Evolutionary conservation across 1,140 invertebrate genomes (phyloP), one percentile per base, ranked within the genome.

Genomic region (Phymorhynchus buccinoides): DNA sequence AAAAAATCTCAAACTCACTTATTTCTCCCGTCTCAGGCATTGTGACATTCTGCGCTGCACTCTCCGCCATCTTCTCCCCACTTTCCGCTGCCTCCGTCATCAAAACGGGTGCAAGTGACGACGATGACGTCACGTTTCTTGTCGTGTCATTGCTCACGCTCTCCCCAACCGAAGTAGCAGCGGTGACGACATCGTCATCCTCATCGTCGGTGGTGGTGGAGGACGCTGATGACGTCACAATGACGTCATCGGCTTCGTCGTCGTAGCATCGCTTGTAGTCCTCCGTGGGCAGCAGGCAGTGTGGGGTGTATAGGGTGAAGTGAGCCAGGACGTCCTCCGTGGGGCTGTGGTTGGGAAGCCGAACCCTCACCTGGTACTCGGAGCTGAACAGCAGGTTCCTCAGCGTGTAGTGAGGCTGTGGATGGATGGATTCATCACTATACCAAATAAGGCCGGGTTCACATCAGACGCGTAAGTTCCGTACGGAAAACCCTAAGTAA

Each of bases 331-430:
- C 35, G 12, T 32, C 41, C 27, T 52, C 22, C 6, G 39, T 12
- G 6, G 35, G 68, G 4, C 30, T 12, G 30, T 48, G 39, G 77
- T 35, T 56, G 52, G 86, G n/a, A 39, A 89, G 81, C 18, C 86
- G 75, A 2, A 89, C 73, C 27, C 73, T 37, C 3, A 89, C 78
- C 41, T 75, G 44, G 73, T 90, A 89, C 9, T 85, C n/a, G 2
- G 89, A 84, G 82, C 88, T 89, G 52, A 86, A 90, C 30, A 86
- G 44, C 39, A 89, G 75, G 0, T 84, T 56, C 16, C 85, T 66
- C 7, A 89, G 62, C 7, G 9, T 82, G 27, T 85, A 83, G 1
- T 78, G 77, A 4, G 88, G 87, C 89, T 90, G 85, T 48, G 42
- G 35, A n/a, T n/a, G n/a, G n/a, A n/a, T n/a, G n/a, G n/a, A n/a